Conservation (phyloP, 2,888 invertebrate genomes). For the Pherbina coryleti region DNA sequence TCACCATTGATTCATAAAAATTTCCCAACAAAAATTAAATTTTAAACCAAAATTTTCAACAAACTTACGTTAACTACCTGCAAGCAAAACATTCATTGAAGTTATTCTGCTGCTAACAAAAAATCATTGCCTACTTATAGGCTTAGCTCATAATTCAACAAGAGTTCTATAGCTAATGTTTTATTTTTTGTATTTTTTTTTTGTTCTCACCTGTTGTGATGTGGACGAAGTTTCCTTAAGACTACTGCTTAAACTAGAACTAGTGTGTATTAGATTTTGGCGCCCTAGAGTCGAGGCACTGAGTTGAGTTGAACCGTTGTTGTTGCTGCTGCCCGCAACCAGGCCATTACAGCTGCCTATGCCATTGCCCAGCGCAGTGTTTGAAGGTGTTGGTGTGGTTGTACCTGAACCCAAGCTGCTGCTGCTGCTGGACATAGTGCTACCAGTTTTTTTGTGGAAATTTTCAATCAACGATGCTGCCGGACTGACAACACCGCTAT, state of each 20-base stretch:
- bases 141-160: background rate
- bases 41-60: too few relatives aligned
- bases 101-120: too few relatives aligned
- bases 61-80: background rate
- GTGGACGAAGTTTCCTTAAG: conserved; percentile 70
- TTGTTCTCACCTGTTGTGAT: conserved; percentile 67
- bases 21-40: background rate
- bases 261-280: conserved; percentile 59
- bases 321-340: conserved; percentile 45
- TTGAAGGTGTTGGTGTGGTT: conserved; percentile 30
- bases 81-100: too few relatives aligned
- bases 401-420: conserved; percentile 47
- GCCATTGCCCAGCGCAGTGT: conserved; percentile 37
- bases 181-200: conserved; percentile 8
- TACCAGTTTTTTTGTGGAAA: conserved; percentile 75
- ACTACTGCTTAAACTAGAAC: conserved; percentile 69
- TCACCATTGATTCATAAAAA: too few relatives aligned
- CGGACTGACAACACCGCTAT: conserved; percentile 66
- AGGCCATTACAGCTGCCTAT: conserved; percentile 32
- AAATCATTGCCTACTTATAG: conserved; percentile 44
- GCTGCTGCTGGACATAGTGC: conserved; percentile 37
- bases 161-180: background rate
- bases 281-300: conserved; percentile 46
- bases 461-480: conserved; percentile 81
- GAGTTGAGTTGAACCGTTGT: conserved; percentile 45